Conservation (phyloP, 2,113 vertebrate genomes). For the Morone chrysops region DNA sequence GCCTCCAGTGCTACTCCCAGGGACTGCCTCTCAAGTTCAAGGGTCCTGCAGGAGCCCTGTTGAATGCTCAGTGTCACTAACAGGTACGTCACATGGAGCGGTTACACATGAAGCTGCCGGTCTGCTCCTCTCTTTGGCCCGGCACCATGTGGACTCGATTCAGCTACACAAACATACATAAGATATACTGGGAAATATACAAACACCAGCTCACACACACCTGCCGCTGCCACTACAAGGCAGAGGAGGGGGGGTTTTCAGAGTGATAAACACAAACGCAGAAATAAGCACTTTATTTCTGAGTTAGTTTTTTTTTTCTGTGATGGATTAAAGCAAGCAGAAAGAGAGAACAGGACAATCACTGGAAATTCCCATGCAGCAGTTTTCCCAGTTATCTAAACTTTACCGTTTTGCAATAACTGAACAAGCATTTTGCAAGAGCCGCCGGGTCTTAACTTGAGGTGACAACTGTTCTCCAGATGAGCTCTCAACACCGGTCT, state of each 20-base stretch:
- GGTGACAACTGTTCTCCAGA: slow-evolving; percentile 61
- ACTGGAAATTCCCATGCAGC: neutral
- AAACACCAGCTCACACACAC: neutral
- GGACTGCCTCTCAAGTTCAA: slow-evolving; percentile 74
- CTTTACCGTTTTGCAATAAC: slow-evolving; percentile 27
- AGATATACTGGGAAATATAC: neutral
- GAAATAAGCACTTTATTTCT: neutral
- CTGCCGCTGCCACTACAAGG: slow-evolving; percentile 35
- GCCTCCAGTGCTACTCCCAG: slow-evolving; percentile 68
- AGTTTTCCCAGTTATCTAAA: slow-evolving; percentile 10
- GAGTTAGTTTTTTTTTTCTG: neutral
- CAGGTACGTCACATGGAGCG: slow-evolving; percentile 73
- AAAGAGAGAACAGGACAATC: neutral
- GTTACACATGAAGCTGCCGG: slow-evolving; percentile 43
- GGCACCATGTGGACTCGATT: neutral
- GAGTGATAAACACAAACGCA: neutral
- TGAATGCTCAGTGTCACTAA: slow-evolving; percentile 68
- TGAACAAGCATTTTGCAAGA: slow-evolving; percentile 54
- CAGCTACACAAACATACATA: neutral
- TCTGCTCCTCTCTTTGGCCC: slow-evolving; percentile 12
- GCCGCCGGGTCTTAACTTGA: slow-evolving; percentile 46
- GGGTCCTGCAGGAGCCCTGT: slow-evolving; percentile 65
- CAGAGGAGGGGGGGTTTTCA: neutral
- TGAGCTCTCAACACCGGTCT: slow-evolving; percentile 22
- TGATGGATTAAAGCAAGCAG: neutral